Percentiles rank a stretch among this genome's conserved stretches.
phyloP scores from a whole-genome alignment of 2,888 invertebrate species.

The Napeogenes inachia region DNA sequence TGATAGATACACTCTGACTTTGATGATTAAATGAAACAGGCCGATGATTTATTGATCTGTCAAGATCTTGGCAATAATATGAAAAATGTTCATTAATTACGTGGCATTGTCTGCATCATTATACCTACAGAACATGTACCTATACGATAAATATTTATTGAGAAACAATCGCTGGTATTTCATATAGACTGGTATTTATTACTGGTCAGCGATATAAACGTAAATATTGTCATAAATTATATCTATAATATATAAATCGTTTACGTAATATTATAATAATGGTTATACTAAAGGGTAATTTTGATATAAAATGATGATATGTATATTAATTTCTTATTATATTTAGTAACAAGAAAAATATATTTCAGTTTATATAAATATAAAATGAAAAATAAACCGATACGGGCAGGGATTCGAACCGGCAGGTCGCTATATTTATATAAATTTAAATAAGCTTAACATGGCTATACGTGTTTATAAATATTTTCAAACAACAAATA shows the following conservation, averaged over 20 bases:
- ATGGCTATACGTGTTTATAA: too few species aligned
- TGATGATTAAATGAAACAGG: conserved; percentile 22
- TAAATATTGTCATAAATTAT: not conserved
- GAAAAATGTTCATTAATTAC: conserved; percentile 36
- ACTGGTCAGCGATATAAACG: not conserved
- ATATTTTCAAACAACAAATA: too few species aligned
- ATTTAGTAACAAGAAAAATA: too few species aligned
- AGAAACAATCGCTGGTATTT: not conserved
- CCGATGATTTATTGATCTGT: conserved; percentile 30
- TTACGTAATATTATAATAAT: not conserved
- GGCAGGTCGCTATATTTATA: too few species aligned
- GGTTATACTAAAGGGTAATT: too few species aligned
- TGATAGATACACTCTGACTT: conserved; percentile 8
- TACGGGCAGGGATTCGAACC: too few species aligned
- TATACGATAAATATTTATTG: conserved; percentile 9
- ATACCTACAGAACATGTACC: not conserved
- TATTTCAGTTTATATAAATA: too few species aligned
- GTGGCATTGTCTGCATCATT: conserved; percentile 28
- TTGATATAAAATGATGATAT: too few species aligned
- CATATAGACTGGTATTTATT: not conserved
- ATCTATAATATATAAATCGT: not conserved
- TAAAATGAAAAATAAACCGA: too few species aligned
- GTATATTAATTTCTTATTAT: too few species aligned
- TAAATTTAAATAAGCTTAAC: too few species aligned
- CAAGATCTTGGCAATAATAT: conserved; percentile 22